Evolutionary conservation across 2,888 invertebrate genomes (phyloP).

Genomic region (Thereva unica): DNA sequence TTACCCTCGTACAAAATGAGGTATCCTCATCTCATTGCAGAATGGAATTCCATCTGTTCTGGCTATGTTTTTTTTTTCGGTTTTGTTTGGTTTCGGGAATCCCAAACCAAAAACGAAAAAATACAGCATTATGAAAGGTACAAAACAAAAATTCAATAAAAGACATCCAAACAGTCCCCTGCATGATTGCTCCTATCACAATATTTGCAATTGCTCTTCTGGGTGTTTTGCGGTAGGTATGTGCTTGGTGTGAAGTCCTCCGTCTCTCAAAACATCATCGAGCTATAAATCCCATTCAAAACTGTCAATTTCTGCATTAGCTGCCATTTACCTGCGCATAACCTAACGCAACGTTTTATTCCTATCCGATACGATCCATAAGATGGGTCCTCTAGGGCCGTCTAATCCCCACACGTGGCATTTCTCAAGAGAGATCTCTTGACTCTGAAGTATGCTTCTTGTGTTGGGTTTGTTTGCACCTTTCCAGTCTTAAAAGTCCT

Average conservation of each 20-base stretch:
- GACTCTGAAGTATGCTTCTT: conserved; percentile 21
- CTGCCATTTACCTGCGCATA: neutral
- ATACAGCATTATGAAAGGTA: too few relatives aligned
- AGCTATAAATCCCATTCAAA: too few relatives aligned
- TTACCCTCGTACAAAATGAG: neutral
- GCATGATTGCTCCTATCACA: too few relatives aligned
- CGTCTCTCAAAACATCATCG: too few relatives aligned
- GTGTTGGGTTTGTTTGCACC: conserved; percentile 17
- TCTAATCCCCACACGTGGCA: conserved; percentile 32
- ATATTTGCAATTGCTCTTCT: too few relatives aligned
- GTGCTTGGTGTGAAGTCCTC: too few relatives aligned
- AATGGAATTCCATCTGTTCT: neutral
- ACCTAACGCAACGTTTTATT: neutral
- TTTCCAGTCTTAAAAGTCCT: conserved; percentile 2
- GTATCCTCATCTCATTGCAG: neutral
- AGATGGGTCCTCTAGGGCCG: conserved; percentile 5
- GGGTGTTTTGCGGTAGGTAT: too few relatives aligned
- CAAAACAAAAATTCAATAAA: too few relatives aligned
- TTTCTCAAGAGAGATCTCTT: conserved; percentile 21
- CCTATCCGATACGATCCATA: conserved; percentile 4
- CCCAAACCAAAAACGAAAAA: too few relatives aligned
- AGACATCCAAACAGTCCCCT: too few relatives aligned
- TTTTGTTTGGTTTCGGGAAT: too few relatives aligned
- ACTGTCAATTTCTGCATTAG: conserved; percentile 1
- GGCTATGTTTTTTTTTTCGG: neutral